Percentiles rank a stretch among this genome's conserved stretches.
Conservation (phyloP, 2,113 vertebrate species). For the Crotophaga sulcirostris region DNA sequence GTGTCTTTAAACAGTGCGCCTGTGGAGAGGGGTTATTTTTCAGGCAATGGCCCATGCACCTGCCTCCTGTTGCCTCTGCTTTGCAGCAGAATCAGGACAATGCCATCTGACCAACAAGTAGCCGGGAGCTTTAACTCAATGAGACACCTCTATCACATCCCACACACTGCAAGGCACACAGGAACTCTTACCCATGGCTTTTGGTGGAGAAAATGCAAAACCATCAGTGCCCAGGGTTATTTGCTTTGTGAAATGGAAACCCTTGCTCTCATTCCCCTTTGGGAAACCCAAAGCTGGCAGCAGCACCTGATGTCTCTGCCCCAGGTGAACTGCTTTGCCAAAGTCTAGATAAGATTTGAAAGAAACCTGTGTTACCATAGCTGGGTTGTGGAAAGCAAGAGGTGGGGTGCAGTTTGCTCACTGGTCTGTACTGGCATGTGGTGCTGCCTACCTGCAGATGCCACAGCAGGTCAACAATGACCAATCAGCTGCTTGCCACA, state of each 20-base stretch:
- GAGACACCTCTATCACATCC: neutral
- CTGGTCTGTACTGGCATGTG: fast-evolving
- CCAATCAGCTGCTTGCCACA: neutral
- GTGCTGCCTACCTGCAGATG: neutral
- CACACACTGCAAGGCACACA: fast-evolving
- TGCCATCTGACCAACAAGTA: neutral
- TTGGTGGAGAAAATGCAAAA: neutral
- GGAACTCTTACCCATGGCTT: fast-evolving
- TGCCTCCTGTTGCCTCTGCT: neutral
- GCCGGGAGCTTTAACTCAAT: neutral
- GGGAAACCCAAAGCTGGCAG: neutral
- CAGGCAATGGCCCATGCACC: neutral
- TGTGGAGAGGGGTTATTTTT: neutral
- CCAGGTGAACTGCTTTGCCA: neutral
- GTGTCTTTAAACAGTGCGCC: neutral
- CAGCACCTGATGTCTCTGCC: neutral
- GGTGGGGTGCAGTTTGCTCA: neutral
- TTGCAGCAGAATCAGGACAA: neutral
- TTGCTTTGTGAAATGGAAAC: neutral
- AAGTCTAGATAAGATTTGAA: neutral
- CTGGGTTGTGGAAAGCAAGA: neutral
- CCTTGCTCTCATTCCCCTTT: neutral
- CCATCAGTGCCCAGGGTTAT: neutral
- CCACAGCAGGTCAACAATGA: neutral
- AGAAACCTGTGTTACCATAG: fast-evolving